Evolutionary conservation across 2,888 invertebrate genomes (phyloP), one percentile per base, ranked within the genome.

Genomic region (Plagodis pulveraria): DNA sequence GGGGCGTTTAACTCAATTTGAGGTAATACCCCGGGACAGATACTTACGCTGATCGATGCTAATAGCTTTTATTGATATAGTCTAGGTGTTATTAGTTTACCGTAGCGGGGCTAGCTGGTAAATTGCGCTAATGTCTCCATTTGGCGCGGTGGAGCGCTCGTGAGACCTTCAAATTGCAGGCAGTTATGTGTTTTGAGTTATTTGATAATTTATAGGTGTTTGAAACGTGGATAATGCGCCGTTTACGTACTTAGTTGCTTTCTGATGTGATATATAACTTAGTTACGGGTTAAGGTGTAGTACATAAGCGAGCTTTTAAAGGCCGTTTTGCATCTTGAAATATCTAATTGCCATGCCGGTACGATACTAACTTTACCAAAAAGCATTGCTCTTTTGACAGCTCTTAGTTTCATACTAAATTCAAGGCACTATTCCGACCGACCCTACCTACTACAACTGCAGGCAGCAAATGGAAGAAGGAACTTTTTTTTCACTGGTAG

Each of bases 31-130:
- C 70, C 77, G 71, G 76, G 83, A 85, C 83, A 84, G 83, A 82
- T 86, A 86, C 83, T 87, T 84, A 87, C 77, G 65, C 79, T 88
- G 91, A 90, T 89, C 84, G 89, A 89, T 86, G 84, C 75, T 91
- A 90, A 91, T 90, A 78, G 84, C 84, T 81, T 91, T 91, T 91
- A 91, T 91, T 91, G 91, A 91, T 91, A 91, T 88, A 88, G 81
- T 71, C 81, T 83, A 84, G 81, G 77, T 79, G 80, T 84, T 87
- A 88, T 87, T 81, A 84, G 81, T 80, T 78, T 77, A 80, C 77
- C 70, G 50, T 46, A 76, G 72, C 72, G 73, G 62, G 53, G 63
- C 62, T 58, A 60, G 64, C 53, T 58, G 69, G 65, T 85, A 89
- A 88, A 89, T 88, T 83, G 81, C 80, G 73, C 71, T 89, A 87